Evolutionary conservation across 2,888 invertebrate genomes (phyloP).

Genomic region (Drosophila nr. medialis): DNA sequence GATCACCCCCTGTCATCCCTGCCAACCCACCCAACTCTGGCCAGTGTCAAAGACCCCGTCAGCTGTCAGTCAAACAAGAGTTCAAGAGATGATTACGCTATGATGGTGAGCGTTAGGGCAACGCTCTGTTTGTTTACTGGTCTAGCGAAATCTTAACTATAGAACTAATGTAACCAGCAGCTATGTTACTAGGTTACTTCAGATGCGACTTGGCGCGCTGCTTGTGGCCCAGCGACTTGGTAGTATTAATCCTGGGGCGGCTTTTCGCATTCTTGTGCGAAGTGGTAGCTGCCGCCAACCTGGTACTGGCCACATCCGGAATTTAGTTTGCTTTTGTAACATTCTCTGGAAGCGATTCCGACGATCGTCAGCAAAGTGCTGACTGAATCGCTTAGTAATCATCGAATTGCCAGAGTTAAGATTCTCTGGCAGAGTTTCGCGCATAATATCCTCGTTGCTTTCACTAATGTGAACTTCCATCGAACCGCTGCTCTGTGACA

Average conservation of each 20-base stretch:
- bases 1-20: neutral
- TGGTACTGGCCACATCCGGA: conserved; percentile 5
- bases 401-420: conserved; percentile 37
- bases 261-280: neutral
- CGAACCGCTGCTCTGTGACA: neutral
- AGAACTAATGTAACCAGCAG: neutral
- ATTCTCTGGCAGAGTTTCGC: too few species aligned
- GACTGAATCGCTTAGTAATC: neutral
- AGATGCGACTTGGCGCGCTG: conserved; percentile 15
- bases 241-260: conserved; percentile 11
- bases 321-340: neutral
- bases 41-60: conserved; percentile 29
- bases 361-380: neutral
- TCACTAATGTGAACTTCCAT: neutral
- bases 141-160: neutral
- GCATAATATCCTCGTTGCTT: neutral
- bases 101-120: conserved; percentile 1
- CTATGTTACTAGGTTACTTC: neutral
- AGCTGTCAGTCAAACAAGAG: neutral
- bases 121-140: conserved; percentile 27
- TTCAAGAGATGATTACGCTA: neutral
- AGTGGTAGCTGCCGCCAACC: too few species aligned
- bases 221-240: conserved; percentile 19
- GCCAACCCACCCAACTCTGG: neutral
- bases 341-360: neutral